A percentile compares a stretch with the other conserved stretches of the same genome.
These are phyloP conservation scores for Callitettix versicolor DNA, from an alignment of 1,140 invertebrate genomes.

Conservation along the genomic window DNA sequence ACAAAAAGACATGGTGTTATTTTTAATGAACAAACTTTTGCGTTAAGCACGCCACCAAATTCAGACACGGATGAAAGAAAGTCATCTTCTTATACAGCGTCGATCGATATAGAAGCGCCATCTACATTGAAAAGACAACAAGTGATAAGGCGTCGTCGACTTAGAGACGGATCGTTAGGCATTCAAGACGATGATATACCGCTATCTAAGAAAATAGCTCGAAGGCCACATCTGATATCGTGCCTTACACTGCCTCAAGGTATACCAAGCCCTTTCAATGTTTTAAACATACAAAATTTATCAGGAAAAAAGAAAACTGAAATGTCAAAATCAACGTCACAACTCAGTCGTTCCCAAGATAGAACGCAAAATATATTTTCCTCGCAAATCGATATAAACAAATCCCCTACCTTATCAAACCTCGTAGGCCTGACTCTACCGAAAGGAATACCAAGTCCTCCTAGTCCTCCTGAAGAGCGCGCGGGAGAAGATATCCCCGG, in stretches of 20 bases:
- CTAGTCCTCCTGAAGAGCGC: conserved; percentile 5
- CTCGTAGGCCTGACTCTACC: conserved; percentile 26
- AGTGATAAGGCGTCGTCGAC: conserved; percentile 35
- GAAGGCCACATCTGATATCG: conserved; percentile 15
- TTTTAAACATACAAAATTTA: not conserved
- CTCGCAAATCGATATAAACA: not conserved
- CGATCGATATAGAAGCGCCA: conserved; percentile 30
- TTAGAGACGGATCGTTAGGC: not conserved
- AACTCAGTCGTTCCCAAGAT: not conserved
- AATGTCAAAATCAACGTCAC: conserved; percentile 3
- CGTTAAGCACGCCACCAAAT: conserved; percentile 17
- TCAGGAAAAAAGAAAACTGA: not conserved
- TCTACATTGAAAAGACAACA: conserved; percentile 36
- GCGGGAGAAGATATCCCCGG: conserved; percentile 16
- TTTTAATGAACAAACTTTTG: conserved; percentile 20
- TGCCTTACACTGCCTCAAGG: conserved; percentile 22
- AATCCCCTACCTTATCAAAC: not conserved
- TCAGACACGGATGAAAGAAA: conserved; percentile 4
- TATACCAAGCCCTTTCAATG: conserved; percentile 21
- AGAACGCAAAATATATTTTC: too few species aligned
- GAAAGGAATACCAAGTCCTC: conserved; percentile 27
- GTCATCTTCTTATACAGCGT: conserved; percentile 28
- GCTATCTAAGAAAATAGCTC: conserved; percentile 21
- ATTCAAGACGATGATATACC: not conserved
- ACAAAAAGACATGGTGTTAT: conserved; percentile 20